Evolutionary conservation across 2,888 invertebrate species (phyloP).

Genomic region (Trichogramma dendrolimi): DNA sequence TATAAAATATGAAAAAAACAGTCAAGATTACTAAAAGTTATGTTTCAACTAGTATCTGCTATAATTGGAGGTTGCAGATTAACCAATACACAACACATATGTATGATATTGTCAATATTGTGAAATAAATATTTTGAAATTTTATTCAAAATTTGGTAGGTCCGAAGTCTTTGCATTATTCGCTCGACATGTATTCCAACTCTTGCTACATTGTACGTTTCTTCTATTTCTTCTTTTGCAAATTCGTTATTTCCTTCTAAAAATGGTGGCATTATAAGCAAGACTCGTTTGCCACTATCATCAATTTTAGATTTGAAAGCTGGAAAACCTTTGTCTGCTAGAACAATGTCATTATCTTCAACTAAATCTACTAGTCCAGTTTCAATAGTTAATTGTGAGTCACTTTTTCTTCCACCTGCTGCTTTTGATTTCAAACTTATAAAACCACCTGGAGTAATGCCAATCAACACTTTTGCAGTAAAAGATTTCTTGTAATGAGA

Average conservation of each 20-base stretch:
- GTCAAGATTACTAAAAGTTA: background rate
- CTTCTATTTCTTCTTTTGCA: slow-evolving; percentile 4
- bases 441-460: slow-evolving; percentile 31
- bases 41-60: too few species aligned
- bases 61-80: slow-evolving; percentile 28
- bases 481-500: slow-evolving; percentile 28
- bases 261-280: slow-evolving; percentile 21
- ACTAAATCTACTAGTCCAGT: slow-evolving; percentile 26
- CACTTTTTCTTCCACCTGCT: slow-evolving; percentile 28
- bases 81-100: slow-evolving; percentile 26
- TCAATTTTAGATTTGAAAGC: slow-evolving; percentile 18
- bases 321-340: slow-evolving; percentile 32
- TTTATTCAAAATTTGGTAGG: slow-evolving; percentile 20
- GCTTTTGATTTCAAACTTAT: slow-evolving; percentile 26
- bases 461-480: slow-evolving; percentile 29
- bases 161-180: slow-evolving; percentile 26
- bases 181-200: slow-evolving; percentile 14
- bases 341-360: slow-evolving; percentile 25
- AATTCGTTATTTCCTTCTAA: slow-evolving; percentile 8
- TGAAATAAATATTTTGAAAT: slow-evolving; percentile 16
- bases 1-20: background rate
- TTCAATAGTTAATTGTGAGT: slow-evolving; percentile 30
- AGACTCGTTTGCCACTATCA: slow-evolving; percentile 17
- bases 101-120: slow-evolving; percentile 23
- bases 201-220: slow-evolving; percentile 7